phyloP scores from a whole-genome alignment of 2,113 vertebrate genomes.

The Mesoclemmys tuberculata region DNA sequence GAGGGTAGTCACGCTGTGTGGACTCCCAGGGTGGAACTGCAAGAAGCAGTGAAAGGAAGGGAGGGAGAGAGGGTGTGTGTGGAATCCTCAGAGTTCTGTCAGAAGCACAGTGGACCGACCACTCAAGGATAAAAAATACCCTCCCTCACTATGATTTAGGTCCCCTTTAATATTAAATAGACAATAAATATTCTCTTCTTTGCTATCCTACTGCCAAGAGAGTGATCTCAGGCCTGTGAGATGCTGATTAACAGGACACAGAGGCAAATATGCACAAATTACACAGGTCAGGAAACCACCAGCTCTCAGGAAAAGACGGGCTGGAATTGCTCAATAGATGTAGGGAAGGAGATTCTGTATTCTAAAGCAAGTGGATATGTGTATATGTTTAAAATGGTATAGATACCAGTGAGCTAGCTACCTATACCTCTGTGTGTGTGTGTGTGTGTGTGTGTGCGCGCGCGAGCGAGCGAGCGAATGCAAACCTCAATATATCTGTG shows the following conservation, averaged over 20 bases:
- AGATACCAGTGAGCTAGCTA: not conserved
- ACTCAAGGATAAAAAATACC: not conserved
- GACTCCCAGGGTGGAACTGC: not conserved
- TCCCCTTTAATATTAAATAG: not conserved
- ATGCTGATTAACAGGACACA: not conserved
- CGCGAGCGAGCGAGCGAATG: no score
- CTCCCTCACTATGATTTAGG: not conserved
- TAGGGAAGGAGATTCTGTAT: not conserved
- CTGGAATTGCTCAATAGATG: not conserved
- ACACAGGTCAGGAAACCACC: not conserved
- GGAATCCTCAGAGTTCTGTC: not conserved
- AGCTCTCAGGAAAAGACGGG: not conserved
- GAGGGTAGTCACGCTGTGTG: not conserved
- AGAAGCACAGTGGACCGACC: not conserved
- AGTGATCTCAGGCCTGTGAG: not conserved
- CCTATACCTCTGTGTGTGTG: no score
- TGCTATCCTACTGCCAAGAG: not conserved
- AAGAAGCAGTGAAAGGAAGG: not conserved
- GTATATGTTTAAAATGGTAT: no score
- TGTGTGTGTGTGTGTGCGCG: no score
- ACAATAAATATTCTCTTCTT: conserved; percentile 7
- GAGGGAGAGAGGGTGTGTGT: not conserved
- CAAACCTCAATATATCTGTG: not conserved
- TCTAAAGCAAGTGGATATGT: not conserved
- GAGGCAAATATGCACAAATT: not conserved